Conservation (phyloP, 2,797 vertebrate genomes). For the Enteromius afrohamiltoni region DNA sequence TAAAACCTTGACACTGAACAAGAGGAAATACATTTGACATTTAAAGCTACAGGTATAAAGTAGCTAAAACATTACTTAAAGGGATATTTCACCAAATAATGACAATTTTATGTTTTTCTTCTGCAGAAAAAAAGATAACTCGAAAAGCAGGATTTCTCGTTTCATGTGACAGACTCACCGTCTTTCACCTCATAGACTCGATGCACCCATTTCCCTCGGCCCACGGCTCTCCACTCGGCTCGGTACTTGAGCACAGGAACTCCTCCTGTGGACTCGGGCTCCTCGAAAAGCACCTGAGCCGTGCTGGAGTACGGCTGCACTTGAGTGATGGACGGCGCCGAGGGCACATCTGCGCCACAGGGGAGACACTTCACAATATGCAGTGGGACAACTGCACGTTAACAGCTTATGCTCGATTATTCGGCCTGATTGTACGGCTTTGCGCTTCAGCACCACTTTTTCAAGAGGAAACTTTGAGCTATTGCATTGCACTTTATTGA, state of each 20-base stretch:
- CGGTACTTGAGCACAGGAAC: constrained; percentile 92
- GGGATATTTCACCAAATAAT: background rate
- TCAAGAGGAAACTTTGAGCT: background rate
- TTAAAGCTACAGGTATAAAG: background rate
- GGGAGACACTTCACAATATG: constrained; percentile 23
- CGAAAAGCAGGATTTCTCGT: background rate
- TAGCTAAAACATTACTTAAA: background rate
- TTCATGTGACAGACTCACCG: constrained; percentile 74
- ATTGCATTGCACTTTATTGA: background rate
- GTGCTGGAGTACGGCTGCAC: constrained; percentile 94
- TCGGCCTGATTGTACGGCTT: background rate
- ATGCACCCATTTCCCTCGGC: constrained; percentile 80
- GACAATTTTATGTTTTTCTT: background rate
- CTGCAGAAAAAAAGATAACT: background rate
- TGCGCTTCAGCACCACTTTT: background rate
- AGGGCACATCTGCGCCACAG: constrained; percentile 87
- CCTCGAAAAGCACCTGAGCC: constrained; percentile 87
- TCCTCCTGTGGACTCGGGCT: constrained; percentile 91
- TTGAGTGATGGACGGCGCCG: constrained; percentile 85
- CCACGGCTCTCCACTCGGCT: constrained; percentile 84
- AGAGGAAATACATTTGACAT: constrained; percentile 20
- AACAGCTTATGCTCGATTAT: background rate
- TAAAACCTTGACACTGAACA: constrained; percentile 12
- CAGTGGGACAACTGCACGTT: background rate
- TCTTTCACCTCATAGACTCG: constrained; percentile 82